Percentiles rank a stretch among this genome's conserved stretches.
Evolutionary conservation across 2,888 invertebrate genomes (phyloP).

Genomic region (Philhelius pedissequus): DNA sequence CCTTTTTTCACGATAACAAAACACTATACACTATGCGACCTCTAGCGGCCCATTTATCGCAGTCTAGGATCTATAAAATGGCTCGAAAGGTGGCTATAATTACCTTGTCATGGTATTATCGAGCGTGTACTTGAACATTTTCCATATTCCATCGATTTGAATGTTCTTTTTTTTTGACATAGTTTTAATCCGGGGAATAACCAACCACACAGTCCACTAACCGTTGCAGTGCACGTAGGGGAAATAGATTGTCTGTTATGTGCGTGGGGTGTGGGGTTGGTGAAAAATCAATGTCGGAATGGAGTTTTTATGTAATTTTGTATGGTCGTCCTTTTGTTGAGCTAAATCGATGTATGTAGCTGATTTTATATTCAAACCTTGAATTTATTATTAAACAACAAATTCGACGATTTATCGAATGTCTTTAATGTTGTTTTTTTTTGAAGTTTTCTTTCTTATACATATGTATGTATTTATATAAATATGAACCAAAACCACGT

Average conservation of each 20-base stretch:
- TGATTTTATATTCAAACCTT: slow-evolving; percentile 23
- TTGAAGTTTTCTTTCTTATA: not conserved
- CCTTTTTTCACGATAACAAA: not conserved
- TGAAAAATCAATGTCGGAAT: slow-evolving; percentile 4
- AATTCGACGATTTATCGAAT: slow-evolving; percentile 20
- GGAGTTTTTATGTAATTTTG: not conserved
- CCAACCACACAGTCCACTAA: too few relatives aligned
- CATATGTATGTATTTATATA: too few relatives aligned
- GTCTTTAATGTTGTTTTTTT: not conserved
- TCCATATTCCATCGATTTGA: slow-evolving; percentile 2
- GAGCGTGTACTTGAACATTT: slow-evolving; percentile 31
- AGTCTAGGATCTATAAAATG: slow-evolving; percentile 34
- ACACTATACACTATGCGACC: not conserved
- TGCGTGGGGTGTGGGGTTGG: not conserved
- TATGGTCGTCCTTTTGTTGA: not conserved
- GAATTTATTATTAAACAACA: not conserved
- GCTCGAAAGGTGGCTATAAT: slow-evolving; percentile 27
- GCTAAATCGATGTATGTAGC: slow-evolving; percentile 7
- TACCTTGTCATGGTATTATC: slow-evolving; percentile 21
- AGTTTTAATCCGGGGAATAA: not conserved
- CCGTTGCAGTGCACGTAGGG: too few relatives aligned
- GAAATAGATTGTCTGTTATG: not conserved
- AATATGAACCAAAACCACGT: too few relatives aligned
- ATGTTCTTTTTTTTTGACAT: slow-evolving; percentile 2
- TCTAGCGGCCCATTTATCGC: slow-evolving; percentile 5